phyloP scores from a whole-genome alignment of 2,888 invertebrate genomes.

The Nasonovia ribisnigri region DNA sequence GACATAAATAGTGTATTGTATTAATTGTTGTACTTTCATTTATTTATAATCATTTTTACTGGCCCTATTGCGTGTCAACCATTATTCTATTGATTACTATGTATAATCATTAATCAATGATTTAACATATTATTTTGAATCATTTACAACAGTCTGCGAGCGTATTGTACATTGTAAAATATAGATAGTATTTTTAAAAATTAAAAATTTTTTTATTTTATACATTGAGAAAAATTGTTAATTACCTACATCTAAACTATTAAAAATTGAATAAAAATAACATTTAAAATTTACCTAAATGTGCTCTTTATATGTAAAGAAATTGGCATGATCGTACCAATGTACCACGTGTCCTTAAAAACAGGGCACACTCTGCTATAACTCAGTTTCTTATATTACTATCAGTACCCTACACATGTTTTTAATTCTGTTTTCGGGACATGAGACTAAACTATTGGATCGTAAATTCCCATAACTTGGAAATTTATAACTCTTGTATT shows the following conservation, averaged over 20 bases:
- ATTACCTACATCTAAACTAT: background rate
- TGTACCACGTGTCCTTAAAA: background rate
- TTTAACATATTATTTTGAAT: background rate
- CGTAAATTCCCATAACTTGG: no score
- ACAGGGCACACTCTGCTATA: no score
- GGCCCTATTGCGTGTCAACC: background rate
- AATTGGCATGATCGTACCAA: background rate
- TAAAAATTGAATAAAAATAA: background rate
- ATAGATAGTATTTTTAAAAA: background rate
- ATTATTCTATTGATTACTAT: no score
- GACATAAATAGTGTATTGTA: background rate
- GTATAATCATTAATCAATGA: no score
- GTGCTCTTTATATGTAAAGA: background rate
- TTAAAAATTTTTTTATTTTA: background rate
- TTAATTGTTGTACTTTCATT: background rate
- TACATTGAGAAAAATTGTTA: background rate
- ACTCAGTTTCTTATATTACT: no score
- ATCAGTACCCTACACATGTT: no score
- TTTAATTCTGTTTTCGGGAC: no score
- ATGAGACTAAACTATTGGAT: no score
- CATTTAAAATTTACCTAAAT: background rate
- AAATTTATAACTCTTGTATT: no score
- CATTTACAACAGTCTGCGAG: no score
- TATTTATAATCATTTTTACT: background rate
- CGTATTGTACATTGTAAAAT: background rate